Conservation (phyloP, 1,140 invertebrate species). For the Phthorimaea operculella region DNA sequence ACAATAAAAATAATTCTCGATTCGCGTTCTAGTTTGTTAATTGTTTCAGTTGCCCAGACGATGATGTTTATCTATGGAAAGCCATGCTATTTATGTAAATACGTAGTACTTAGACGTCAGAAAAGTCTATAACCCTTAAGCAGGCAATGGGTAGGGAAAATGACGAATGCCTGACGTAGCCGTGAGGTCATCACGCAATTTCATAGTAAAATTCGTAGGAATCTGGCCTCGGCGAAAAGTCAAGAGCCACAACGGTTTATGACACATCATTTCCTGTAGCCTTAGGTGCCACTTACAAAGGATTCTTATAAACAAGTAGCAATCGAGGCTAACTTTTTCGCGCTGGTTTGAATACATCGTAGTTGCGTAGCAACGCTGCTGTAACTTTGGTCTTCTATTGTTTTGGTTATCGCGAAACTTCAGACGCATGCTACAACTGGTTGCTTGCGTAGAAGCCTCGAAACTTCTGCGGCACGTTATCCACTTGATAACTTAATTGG, state of each 20-base stretch:
- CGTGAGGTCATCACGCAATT: not conserved
- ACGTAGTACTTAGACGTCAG: conserved; percentile 6
- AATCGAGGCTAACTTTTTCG: not conserved
- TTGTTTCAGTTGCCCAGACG: not conserved
- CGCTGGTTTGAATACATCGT: not conserved
- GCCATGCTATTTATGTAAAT: conserved; percentile 2
- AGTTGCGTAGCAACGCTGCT: not conserved
- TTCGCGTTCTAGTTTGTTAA: not conserved
- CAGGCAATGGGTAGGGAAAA: conserved; percentile 15
- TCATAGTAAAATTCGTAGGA: not conserved
- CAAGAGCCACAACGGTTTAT: conserved; percentile 1
- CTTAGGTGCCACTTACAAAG: not conserved
- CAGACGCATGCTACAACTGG: not conserved
- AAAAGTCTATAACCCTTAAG: conserved; percentile 13
- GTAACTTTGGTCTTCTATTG: not conserved
- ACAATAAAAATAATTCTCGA: not conserved
- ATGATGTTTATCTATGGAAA: conserved; percentile 23
- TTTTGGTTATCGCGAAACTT: not conserved
- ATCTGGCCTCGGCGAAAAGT: not conserved
- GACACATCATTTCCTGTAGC: conserved; percentile 1
- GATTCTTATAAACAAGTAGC: not conserved
- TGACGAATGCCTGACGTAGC: conserved; percentile 5
- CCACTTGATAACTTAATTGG: not conserved
- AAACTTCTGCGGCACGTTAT: not conserved
- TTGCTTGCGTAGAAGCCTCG: not conserved